Evolutionary conservation across 2,113 vertebrate species (phyloP), one percentile per base, ranked within the genome.

Genomic region (Sigmodon hispidus): DNA sequence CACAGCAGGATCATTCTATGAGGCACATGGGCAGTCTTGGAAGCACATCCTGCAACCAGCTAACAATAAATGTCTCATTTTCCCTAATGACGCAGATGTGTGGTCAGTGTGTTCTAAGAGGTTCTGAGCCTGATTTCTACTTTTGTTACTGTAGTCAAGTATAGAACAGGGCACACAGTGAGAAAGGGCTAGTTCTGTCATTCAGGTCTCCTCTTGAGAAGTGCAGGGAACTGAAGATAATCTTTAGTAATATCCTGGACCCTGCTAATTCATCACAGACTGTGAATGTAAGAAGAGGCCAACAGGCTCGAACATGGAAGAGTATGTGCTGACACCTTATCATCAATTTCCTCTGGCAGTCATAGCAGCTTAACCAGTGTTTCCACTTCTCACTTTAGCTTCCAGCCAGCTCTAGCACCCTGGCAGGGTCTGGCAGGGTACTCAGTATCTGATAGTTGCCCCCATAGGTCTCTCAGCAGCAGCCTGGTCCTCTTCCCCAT

Each of bases 261-360:
- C 16, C 4, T 43, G 6, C 31, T 12, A 29, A n/a, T 61, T 45
- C 73, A 24, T 26, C 69, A 1, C 0, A 87, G 92, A 89, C 92
- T 92, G 85, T 29, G 75, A 95, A 77, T 43, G 2, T 1, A 69
- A 50, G 55, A 76, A 9, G 19, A 10, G 57, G 34, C 80, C 76
- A 89, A 59, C 50, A 65, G 70, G 10, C 72, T 77, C 59, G 8
- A 36, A 2, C 94, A 26, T 29, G 92, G 92, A 67, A 81, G 40
- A 95, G 76, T 34, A 89, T 65, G 29, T 70, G 40, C 45, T 29
- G 80, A 29, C 73, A 50, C 26, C 50, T 40, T 0, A 0, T 59
- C 95, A 55, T 24, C 22, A 85, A 88, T 63, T 43, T 50, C 93
- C 93, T 76, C 22, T 81, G 93, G 93, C 69, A 55, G 79, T 96